phyloP scores from a whole-genome alignment of 2,797 vertebrate species.

The Pseudomugil tenellus region DNA sequence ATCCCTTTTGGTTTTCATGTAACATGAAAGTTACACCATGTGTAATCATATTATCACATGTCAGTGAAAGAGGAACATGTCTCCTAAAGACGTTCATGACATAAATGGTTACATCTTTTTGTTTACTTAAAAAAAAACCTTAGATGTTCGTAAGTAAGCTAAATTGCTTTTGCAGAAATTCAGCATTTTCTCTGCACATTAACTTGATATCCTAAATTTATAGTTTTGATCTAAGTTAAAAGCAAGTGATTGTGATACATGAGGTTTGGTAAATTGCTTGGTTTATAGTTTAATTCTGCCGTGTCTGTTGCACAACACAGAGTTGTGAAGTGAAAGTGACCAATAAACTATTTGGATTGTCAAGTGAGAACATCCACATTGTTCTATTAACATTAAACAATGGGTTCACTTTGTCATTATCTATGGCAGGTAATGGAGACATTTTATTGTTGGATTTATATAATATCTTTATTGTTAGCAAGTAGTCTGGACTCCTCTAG shows the following conservation, averaged over 20 bases:
- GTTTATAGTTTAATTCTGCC: neutral
- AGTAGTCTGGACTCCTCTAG: constrained; percentile 5
- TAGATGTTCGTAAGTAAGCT: neutral
- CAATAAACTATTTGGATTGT: neutral
- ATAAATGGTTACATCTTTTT: neutral
- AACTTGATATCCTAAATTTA: neutral
- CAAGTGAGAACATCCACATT: constrained; percentile 3
- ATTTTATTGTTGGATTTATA: constrained; percentile 1
- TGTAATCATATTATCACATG: constrained; percentile 28
- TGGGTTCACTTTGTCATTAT: neutral
- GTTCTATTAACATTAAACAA: constrained; percentile 17
- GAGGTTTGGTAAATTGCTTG: neutral
- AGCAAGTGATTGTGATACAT: neutral
- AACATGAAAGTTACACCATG: constrained; percentile 16
- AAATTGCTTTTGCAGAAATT: neutral
- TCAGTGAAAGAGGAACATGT: constrained; percentile 50
- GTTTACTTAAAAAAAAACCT: neutral
- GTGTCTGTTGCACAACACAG: rapidly evolving
- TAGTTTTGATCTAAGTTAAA: neutral
- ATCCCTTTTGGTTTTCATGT: constrained; percentile 21
- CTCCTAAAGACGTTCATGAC: constrained; percentile 9
- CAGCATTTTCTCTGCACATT: neutral
- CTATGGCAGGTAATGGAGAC: constrained; percentile 1
- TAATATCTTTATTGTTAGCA: constrained; percentile 35
- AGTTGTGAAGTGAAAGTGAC: neutral